Evolutionary conservation across 2,797 vertebrate genomes (phyloP).

Genomic region (Streptopelia turtur): DNA sequence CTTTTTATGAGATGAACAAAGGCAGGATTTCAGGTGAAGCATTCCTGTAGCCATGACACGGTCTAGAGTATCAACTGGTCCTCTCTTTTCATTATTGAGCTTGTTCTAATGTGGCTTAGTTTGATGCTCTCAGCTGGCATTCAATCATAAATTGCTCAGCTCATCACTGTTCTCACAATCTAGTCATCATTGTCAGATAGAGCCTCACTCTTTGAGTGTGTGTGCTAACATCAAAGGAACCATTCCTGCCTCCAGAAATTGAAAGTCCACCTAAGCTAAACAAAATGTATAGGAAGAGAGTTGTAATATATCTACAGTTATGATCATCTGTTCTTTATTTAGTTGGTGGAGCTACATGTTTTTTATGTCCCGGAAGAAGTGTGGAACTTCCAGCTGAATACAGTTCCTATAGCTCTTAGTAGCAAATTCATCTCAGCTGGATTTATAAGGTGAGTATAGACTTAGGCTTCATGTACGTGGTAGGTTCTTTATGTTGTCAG

Average conservation of each 20-base stretch:
- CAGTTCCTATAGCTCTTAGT: conserved; percentile 83
- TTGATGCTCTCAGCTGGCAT: not conserved
- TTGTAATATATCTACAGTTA: not conserved
- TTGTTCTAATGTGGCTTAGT: not conserved
- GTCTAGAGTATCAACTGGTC: not conserved
- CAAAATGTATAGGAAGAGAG: not conserved
- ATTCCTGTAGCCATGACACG: not conserved
- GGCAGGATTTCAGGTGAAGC: not conserved
- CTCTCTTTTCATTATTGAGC: not conserved
- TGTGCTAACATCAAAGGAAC: not conserved
- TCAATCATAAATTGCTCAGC: not conserved
- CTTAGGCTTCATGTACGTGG: not conserved
- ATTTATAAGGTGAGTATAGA: conserved; percentile 87
- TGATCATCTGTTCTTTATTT: conserved; percentile 47
- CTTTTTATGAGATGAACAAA: not conserved
- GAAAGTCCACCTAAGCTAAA: not conserved
- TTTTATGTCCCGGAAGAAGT: conserved; percentile 90
- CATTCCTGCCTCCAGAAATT: not conserved
- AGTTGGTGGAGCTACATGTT: conserved; percentile 93
- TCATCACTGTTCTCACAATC: not conserved
- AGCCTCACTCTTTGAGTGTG: not conserved
- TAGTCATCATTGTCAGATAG: not conserved
- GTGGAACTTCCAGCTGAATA: conserved; percentile 91
- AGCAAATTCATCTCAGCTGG: conserved; percentile 89
- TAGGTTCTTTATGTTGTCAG: not conserved